Conservation (phyloP, 2,797 vertebrate species). For the Mycteria americana region DNA sequence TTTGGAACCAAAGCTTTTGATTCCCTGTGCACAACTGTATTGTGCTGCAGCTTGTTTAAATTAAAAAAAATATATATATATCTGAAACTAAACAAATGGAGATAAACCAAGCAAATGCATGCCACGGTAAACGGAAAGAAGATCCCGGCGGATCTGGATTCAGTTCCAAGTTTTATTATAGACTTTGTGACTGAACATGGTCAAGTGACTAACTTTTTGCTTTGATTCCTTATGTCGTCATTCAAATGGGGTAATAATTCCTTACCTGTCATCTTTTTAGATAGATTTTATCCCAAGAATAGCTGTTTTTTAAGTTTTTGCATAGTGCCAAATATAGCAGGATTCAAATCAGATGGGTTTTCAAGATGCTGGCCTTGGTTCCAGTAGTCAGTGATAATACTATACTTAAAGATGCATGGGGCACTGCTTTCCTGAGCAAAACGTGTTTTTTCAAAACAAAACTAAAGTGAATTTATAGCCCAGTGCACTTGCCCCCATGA, state of each 20-base stretch:
- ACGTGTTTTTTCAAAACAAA: background rate
- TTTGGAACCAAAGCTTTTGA: background rate
- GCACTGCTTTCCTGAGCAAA: background rate
- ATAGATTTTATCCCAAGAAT: no score
- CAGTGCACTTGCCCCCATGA: background rate
- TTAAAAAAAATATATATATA: no score
- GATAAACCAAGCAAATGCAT: background rate
- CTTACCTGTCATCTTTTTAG: background rate
- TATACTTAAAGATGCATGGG: background rate
- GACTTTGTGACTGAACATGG: fast-evolving
- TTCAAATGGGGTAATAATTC: background rate
- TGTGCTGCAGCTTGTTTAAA: background rate
- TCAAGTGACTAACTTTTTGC: background rate
- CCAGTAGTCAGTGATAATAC: no score
- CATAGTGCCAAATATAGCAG: background rate
- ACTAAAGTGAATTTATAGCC: background rate
- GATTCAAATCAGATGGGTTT: background rate
- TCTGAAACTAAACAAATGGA: background rate
- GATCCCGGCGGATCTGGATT: background rate
- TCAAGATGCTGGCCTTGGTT: background rate
- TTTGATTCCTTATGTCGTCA: background rate
- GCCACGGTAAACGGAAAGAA: background rate
- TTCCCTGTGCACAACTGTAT: background rate
- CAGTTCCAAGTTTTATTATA: background rate
- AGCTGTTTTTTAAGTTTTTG: background rate